Conservation (phyloP, 2,888 invertebrate genomes). For the Leptinotarsa tumamoca region DNA sequence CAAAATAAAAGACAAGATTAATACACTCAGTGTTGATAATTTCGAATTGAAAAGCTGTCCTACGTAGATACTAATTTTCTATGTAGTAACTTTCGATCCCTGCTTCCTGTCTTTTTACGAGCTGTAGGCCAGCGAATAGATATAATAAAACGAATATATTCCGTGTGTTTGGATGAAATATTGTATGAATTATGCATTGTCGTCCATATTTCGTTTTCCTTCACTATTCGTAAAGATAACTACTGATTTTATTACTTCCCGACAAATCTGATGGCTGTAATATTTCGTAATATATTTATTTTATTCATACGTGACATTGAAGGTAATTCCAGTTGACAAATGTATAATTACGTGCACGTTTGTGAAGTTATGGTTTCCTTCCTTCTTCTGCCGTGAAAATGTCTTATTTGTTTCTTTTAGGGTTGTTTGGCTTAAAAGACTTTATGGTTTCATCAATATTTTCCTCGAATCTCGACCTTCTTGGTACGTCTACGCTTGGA, state of each 20-base stretch:
- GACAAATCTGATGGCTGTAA: slow-evolving; percentile 8
- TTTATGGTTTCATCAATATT: too few species aligned
- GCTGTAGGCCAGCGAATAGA: background rate
- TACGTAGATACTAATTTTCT: too few species aligned
- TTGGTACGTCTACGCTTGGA: too few species aligned
- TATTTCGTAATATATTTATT: slow-evolving; percentile 1
- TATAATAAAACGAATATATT: background rate
- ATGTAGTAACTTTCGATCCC: background rate
- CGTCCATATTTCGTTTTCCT: background rate
- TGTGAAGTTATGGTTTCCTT: background rate
- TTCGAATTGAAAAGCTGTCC: too few species aligned
- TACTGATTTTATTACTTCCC: slow-evolving; percentile 2
- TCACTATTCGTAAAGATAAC: background rate
- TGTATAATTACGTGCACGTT: background rate
- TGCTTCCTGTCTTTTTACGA: background rate
- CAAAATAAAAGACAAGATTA: too few species aligned
- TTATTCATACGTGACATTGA: slow-evolving; percentile 5
- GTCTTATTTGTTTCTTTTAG: too few species aligned
- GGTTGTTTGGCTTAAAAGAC: too few species aligned
- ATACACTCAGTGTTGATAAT: too few species aligned
- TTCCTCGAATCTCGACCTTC: too few species aligned
- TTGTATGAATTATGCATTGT: background rate
- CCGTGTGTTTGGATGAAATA: background rate
- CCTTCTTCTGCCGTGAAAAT: background rate
- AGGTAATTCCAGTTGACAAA: background rate